These are phyloP conservation scores for Pandemis corylana DNA, from an alignment of 2,888 invertebrate genomes.

Conservation along the genomic window DNA sequence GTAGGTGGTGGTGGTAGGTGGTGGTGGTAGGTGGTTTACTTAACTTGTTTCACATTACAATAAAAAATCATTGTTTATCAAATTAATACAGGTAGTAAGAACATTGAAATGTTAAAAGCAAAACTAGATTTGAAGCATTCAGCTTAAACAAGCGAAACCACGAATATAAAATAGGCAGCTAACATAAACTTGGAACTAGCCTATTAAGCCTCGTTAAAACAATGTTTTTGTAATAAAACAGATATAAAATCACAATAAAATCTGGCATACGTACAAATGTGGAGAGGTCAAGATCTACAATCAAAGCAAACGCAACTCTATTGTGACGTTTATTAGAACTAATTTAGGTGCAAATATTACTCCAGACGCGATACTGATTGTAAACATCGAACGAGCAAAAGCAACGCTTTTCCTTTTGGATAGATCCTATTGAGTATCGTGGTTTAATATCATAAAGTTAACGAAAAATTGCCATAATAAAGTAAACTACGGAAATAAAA, in stretches of 20 bases:
- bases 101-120: too few relatives aligned
- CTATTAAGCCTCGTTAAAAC: constrained; percentile 53
- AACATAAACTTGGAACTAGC: constrained; percentile 32
- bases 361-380: not conserved
- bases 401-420: constrained; percentile 4
- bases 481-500: constrained; percentile 4
- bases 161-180: constrained; percentile 6
- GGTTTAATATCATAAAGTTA: constrained; percentile 8
- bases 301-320: constrained; percentile 4
- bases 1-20: too few relatives aligned
- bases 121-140: not conserved
- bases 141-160: not conserved
- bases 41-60: too few relatives aligned
- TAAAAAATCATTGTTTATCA: too few relatives aligned
- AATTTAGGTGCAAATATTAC: not conserved
- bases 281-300: not conserved
- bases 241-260: constrained; percentile 50
- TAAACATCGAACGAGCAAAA: not conserved
- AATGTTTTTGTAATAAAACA: constrained; percentile 46
- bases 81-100: too few relatives aligned
- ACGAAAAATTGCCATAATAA: constrained; percentile 2
- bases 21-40: too few relatives aligned
- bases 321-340: not conserved
- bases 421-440: not conserved
- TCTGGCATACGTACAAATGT: constrained; percentile 31